Conservation (phyloP, 2,113 vertebrate genomes). For the Myxocyprinus asiaticus region DNA sequence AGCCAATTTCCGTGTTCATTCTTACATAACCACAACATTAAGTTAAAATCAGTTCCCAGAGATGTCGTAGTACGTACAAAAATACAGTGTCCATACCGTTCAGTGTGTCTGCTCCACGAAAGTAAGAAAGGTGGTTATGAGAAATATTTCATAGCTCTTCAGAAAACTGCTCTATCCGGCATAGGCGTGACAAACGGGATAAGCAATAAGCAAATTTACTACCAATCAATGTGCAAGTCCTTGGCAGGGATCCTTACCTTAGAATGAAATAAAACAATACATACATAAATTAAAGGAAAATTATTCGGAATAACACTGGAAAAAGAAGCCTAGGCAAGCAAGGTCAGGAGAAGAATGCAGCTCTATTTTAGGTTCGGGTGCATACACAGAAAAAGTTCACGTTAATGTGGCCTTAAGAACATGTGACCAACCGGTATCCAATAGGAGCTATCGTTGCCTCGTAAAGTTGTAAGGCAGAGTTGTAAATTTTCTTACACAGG, state of each 20-base stretch:
- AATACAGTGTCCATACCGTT: background rate
- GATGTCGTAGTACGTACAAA: background rate
- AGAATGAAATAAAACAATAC: constrained; percentile 54
- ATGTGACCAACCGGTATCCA: constrained; percentile 90
- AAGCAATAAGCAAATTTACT: background rate
- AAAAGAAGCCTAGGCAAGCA: constrained; percentile 74
- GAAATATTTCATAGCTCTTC: background rate
- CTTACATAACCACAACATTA: too few species aligned
- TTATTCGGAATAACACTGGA: background rate
- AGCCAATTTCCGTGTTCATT: too few species aligned
- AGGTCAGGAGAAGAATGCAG: constrained; percentile 82
- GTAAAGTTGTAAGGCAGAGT: constrained; percentile 98
- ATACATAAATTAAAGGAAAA: constrained; percentile 56
- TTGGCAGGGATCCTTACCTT: background rate
- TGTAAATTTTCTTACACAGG: constrained; percentile 99
- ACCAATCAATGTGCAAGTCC: background rate
- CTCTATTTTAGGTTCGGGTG: constrained; percentile 96
- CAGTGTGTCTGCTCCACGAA: background rate
- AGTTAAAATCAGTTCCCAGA: background rate
- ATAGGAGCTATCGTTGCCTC: constrained; percentile 87
- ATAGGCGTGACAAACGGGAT: background rate
- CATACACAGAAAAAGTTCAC: constrained; percentile 95
- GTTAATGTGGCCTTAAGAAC: constrained; percentile 88
- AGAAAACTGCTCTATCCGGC: background rate
- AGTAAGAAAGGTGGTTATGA: background rate